A percentile compares a stretch with the other conserved stretches of the same genome.
These are phyloP conservation scores for Muntiacus reevesi DNA, from an alignment of 2,113 vertebrate genomes.

Conservation along the genomic window DNA sequence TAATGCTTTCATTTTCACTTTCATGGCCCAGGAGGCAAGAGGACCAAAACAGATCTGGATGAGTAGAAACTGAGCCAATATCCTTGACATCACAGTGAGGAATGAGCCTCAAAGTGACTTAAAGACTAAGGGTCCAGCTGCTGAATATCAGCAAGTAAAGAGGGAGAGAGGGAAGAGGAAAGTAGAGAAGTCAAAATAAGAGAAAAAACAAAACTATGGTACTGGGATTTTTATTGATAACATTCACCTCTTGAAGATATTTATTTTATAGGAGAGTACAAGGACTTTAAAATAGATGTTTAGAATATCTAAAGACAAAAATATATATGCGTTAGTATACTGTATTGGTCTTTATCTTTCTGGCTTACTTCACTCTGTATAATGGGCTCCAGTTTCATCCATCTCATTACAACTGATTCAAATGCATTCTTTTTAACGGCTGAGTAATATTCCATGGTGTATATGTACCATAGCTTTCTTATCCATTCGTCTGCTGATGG, in stretches of 20 bases:
- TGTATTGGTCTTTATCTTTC: no score
- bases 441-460: no score
- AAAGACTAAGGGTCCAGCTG: not conserved
- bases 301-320: constrained; percentile 9
- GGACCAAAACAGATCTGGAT: not conserved
- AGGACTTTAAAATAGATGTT: constrained; percentile 8
- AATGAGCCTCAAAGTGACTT: not conserved
- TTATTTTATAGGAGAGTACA: not conserved
- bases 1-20: not conserved
- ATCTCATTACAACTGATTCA: no score
- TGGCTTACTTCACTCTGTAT: no score
- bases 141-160: not conserved
- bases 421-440: no score
- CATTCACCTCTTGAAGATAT: not conserved
- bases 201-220: not conserved
- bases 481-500: no score
- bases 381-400: no score
- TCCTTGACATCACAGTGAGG: not conserved
- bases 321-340: not conserved
- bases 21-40: not conserved
- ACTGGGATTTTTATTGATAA: not conserved
- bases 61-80: not conserved
- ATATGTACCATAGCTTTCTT: no score
- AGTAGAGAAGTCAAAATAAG: not conserved
- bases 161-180: not conserved